These are phyloP conservation scores for Pangasius sanitwongsei DNA, from an alignment of 2,797 vertebrate species.

Conservation along the genomic window DNA sequence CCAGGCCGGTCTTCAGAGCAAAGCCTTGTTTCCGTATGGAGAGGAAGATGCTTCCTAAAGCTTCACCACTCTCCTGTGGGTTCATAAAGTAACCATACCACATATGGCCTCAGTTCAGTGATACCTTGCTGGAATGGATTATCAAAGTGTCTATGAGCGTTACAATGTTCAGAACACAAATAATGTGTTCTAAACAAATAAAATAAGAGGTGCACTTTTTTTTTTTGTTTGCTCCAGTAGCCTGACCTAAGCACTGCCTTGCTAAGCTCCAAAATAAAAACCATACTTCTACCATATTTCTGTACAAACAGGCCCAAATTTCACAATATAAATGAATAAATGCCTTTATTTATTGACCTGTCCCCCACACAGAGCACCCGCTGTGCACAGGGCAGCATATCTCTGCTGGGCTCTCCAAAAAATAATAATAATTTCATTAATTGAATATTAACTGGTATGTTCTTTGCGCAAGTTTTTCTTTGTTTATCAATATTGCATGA, in stretches of 20 bases:
- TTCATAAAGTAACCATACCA: conserved; percentile 38
- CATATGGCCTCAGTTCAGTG: conserved; percentile 48
- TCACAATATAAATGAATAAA: not conserved
- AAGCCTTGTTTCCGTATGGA: conserved; percentile 59
- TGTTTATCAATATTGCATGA: not conserved
- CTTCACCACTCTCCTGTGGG: conserved; percentile 49
- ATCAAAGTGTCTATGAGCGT: not conserved
- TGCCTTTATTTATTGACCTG: not conserved
- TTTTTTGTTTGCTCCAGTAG: not conserved
- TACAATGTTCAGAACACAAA: not conserved
- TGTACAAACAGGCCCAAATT: not conserved
- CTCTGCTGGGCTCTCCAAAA: not conserved
- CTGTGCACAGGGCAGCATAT: not conserved
- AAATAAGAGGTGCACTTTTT: not conserved
- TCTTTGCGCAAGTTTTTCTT: not conserved
- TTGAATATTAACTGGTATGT: not conserved
- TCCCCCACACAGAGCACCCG: not conserved
- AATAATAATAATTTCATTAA: not conserved
- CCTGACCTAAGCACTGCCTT: not conserved
- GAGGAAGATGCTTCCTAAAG: conserved; percentile 37
- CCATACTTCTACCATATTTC: not conserved
- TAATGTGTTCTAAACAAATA: no score
- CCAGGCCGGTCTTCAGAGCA: conserved; percentile 70
- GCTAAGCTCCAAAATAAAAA: not conserved
- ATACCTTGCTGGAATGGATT: conserved; percentile 19